Evolutionary conservation across 2,113 vertebrate genomes (phyloP), one percentile per base, ranked within the genome.

Genomic region (Physeter macrocephalus): DNA sequence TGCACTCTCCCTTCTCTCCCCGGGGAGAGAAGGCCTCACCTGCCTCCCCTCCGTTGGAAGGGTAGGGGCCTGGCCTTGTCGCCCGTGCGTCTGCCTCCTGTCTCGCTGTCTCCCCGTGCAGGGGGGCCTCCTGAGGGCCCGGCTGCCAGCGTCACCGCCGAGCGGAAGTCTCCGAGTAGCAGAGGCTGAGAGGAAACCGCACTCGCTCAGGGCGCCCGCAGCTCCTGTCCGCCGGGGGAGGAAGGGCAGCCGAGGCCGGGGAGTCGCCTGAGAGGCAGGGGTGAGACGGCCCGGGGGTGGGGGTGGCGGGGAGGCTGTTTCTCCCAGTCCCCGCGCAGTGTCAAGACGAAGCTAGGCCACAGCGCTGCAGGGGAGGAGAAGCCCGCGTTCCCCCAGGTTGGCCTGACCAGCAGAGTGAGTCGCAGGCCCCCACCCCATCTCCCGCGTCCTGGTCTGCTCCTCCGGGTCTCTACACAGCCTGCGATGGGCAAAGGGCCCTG

Each of bases 331-430:
- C 59, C 4, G 49, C 29, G 66, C 29, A 12, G 57, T 43, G 64
- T 52, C 41, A 12, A 49, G 72, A 78, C 54, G 46, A 27, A 71
- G 21, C 39, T 8, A 59, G 84, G 78, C 11, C 39, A 2, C 31
- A 14, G 14, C 18, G 67, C 77, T 59, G 43, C 4, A 41, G 77
- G 36, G 64, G 69, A 34, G 49, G 52, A 74, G 46, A 62, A 23
- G 34, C 39, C 54, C 0, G 0, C 0, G 36, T 14, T 7, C 20
- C 23, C 34, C 6, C 15, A 12, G 36, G 34, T 36, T 3, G 43
- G 31, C 36, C 34, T 25, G 21, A 20, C 59, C 3, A 12, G 34
- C 14, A 15, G 1, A 25, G 9, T 0, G 10, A 80, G 43, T 25
- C 15, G 57, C n/a, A 4, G 57, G 20, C 5, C 39, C 25, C 3